phyloP scores from a whole-genome alignment of 2,797 vertebrate species.

The Choloepus didactylus region DNA sequence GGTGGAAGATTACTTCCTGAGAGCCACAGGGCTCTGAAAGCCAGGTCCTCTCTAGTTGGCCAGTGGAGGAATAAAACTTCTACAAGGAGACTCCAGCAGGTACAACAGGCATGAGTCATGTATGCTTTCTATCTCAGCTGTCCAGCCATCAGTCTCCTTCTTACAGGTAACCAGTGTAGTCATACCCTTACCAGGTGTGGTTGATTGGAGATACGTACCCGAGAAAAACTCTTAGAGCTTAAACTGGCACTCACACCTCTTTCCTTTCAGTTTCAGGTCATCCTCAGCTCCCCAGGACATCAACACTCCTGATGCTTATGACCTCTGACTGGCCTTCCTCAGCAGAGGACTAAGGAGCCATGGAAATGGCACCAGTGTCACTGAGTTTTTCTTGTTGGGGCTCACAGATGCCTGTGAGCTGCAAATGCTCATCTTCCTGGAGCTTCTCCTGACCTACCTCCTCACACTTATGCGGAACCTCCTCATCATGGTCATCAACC shows the following conservation, averaged over 20 bases:
- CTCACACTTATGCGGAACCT: conserved; percentile 79
- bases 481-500: conserved; percentile 74
- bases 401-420: conserved; percentile 78
- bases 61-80: not conserved
- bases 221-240: not conserved
- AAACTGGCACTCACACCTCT: not conserved
- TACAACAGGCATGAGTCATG: not conserved
- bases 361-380: conserved; percentile 58
- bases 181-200: not conserved
- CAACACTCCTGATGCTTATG: not conserved
- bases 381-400: conserved; percentile 82
- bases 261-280: not conserved
- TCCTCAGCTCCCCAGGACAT: not conserved
- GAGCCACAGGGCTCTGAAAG: not conserved
- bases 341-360: not conserved
- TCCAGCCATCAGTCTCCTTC: not conserved
- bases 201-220: too few species aligned
- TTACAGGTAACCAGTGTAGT: not conserved
- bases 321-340: not conserved
- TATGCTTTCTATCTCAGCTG: not conserved
- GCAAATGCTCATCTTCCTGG: conserved; percentile 78
- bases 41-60: not conserved
- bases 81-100: not conserved
- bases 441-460: conserved; percentile 79
- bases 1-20: not conserved